phyloP scores from a whole-genome alignment of 2,888 invertebrate species.

The Tiliacea citrago region DNA sequence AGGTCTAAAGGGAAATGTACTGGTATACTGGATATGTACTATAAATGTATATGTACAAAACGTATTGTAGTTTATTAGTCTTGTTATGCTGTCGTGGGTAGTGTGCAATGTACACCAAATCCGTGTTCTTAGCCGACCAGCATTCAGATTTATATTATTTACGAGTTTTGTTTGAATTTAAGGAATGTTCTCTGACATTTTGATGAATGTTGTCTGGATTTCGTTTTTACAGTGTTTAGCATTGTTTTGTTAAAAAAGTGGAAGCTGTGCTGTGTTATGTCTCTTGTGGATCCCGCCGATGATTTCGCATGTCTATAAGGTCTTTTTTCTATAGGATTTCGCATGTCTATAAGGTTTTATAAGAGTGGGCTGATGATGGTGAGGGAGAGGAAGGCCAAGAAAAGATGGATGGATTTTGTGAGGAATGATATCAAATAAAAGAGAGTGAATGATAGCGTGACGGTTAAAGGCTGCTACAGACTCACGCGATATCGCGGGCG shows the following conservation, averaged over 20 bases:
- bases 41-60: constrained; percentile 45
- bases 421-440: too few relatives aligned
- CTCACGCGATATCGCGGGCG: too few relatives aligned
- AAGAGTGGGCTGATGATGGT: too few relatives aligned
- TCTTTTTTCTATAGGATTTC: too few relatives aligned
- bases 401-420: too few relatives aligned
- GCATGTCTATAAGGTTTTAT: too few relatives aligned
- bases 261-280: not conserved
- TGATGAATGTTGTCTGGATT: constrained; percentile 34
- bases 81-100: constrained; percentile 42
- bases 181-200: constrained; percentile 45
- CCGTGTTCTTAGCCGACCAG: constrained; percentile 35
- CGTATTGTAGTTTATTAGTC: constrained; percentile 40
- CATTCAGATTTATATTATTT: constrained; percentile 61
- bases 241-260: constrained; percentile 28
- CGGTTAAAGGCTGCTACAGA: too few relatives aligned
- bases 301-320: too few relatives aligned
- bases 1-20: constrained; percentile 57
- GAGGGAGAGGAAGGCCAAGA: too few relatives aligned
- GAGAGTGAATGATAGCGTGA: too few relatives aligned
- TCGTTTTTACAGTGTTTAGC: not conserved
- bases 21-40: constrained; percentile 12
- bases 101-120: constrained; percentile 53
- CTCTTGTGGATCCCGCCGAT: too few relatives aligned
- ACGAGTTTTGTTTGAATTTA: constrained; percentile 48